Evolutionary conservation across 2,888 invertebrate genomes (phyloP).

Genomic region (Nephrotoma guestfalica): DNA sequence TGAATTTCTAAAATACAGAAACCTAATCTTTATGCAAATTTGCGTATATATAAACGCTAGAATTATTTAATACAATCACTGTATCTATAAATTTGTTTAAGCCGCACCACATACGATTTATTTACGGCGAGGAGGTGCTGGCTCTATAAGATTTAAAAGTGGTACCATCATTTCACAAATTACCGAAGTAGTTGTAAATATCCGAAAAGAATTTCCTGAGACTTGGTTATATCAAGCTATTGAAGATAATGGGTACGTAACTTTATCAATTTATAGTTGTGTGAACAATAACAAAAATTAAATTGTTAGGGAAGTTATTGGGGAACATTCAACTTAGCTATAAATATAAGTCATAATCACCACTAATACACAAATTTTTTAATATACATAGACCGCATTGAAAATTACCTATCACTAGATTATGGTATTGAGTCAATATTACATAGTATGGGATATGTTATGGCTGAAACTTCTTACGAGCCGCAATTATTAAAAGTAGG

Average conservation of each 20-base stretch:
- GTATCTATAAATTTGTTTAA: neutral
- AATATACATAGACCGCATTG: too few species aligned
- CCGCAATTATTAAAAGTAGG: neutral
- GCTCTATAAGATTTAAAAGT: neutral
- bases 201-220: neutral
- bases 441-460: too few species aligned
- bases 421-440: too few species aligned
- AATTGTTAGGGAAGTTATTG: neutral
- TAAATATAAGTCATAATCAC: too few species aligned
- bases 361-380: too few species aligned
- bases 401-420: too few species aligned
- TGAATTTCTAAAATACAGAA: too few species aligned
- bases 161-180: neutral
- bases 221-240: neutral
- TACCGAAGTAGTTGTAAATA: neutral
- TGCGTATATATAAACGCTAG: too few species aligned
- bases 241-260: neutral
- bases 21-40: too few species aligned
- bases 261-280: neutral
- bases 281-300: neutral
- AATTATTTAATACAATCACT: too few species aligned
- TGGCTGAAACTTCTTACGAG: neutral
- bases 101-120: neutral
- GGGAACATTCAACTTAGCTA: too few species aligned
- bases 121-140: neutral